Evolutionary conservation across 2,113 vertebrate species (phyloP).

Genomic region (Polyodon spathula): DNA sequence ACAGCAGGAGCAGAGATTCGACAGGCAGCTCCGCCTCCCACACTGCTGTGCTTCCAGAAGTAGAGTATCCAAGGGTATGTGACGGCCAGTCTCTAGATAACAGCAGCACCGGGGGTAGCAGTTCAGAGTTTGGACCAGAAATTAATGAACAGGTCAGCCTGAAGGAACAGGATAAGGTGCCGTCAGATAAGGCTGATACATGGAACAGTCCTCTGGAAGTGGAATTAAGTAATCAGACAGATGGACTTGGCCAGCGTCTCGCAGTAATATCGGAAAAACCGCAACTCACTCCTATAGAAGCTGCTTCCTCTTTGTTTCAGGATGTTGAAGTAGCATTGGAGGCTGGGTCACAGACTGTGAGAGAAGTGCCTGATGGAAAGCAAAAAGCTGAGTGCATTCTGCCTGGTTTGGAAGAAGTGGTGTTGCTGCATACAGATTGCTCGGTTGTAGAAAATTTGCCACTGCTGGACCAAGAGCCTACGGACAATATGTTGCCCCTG

Average conservation of each 20-base stretch:
- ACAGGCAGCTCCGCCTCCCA: background rate
- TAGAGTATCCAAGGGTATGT: background rate
- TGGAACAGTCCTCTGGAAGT: background rate
- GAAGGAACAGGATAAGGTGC: background rate
- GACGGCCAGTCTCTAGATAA: conserved; percentile 10
- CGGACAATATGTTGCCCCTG: too few relatives aligned
- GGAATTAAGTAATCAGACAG: background rate
- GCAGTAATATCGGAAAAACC: background rate
- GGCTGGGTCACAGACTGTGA: background rate
- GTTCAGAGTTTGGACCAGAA: background rate
- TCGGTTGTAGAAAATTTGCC: too few relatives aligned
- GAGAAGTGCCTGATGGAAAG: conserved; percentile 4
- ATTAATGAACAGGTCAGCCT: background rate
- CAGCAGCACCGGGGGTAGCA: background rate
- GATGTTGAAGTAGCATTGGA: conserved; percentile 5
- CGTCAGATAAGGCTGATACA: conserved; percentile 6
- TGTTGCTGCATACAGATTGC: too few relatives aligned
- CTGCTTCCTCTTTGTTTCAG: background rate
- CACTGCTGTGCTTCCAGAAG: background rate
- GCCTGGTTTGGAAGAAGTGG: conserved; percentile 37
- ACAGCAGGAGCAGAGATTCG: background rate
- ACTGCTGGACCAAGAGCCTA: too few relatives aligned
- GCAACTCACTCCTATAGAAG: background rate
- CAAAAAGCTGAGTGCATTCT: background rate
- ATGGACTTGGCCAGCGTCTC: background rate